phyloP scores from a whole-genome alignment of 2,888 invertebrate genomes.

The Philhelius pedissequus region DNA sequence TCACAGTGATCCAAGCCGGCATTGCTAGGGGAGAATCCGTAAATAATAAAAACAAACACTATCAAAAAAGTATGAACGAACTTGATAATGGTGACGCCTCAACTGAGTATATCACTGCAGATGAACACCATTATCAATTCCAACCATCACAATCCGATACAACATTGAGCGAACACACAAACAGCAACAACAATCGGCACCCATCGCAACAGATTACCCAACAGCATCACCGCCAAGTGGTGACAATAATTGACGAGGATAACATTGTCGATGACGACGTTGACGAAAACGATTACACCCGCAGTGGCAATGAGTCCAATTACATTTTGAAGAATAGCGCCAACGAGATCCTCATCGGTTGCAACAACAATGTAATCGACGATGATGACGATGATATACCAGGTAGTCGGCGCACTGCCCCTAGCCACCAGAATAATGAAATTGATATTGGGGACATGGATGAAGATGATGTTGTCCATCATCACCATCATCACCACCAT shows the following conservation, averaged over 20 bases:
- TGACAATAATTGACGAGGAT: slow-evolving; percentile 51
- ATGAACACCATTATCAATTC: slow-evolving; percentile 39
- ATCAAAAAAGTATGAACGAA: slow-evolving; percentile 38
- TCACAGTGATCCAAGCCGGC: slow-evolving; percentile 39
- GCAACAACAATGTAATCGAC: slow-evolving; percentile 58
- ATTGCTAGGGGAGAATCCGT: neutral
- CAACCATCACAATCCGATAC: slow-evolving; percentile 29
- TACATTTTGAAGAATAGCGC: slow-evolving; percentile 62
- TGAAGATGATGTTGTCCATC: slow-evolving; percentile 39
- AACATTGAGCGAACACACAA: slow-evolving; percentile 22
- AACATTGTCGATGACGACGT: slow-evolving; percentile 51
- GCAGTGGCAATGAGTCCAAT: slow-evolving; percentile 50
- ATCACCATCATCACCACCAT: slow-evolving; percentile 35
- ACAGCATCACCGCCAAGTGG: slow-evolving; percentile 30
- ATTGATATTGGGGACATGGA: slow-evolving; percentile 49
- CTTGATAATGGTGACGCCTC: slow-evolving; percentile 46
- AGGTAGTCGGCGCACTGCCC: neutral
- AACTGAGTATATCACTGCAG: slow-evolving; percentile 41
- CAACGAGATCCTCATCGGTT: slow-evolving; percentile 66
- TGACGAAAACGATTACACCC: slow-evolving; percentile 39
- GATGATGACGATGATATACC: slow-evolving; percentile 62
- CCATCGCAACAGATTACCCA: slow-evolving; percentile 28
- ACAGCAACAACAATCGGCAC: slow-evolving; percentile 21
- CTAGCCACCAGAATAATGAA: slow-evolving; percentile 3
- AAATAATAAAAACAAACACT: slow-evolving; percentile 45